Evolutionary conservation across 2,888 invertebrate species (phyloP).

Genomic region (Brachypterus glaber): DNA sequence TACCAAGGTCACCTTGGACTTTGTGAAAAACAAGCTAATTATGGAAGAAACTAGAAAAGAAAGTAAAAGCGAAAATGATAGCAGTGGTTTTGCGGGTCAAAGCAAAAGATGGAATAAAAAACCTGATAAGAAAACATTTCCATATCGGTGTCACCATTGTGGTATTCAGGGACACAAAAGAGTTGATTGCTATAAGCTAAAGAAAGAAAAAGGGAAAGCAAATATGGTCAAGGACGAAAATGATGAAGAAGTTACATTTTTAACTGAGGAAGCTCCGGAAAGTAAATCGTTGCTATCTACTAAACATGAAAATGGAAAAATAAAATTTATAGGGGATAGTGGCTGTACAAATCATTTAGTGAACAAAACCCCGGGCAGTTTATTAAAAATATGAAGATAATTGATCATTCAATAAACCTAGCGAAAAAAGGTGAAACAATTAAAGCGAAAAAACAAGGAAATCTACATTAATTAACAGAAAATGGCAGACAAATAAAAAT

Average conservation of each 20-base stretch:
- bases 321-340: background rate
- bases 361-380: background rate
- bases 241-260: background rate
- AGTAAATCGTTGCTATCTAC: constrained; percentile 1
- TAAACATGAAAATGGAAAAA: background rate
- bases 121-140: background rate
- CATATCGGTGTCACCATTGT: too few relatives aligned
- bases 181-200: background rate
- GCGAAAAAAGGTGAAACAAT: constrained; percentile 16
- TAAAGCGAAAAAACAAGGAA: constrained; percentile 3
- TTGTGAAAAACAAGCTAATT: background rate
- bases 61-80: background rate
- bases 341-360: background rate
- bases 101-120: background rate
- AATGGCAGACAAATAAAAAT: constrained; percentile 6
- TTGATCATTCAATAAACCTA: constrained; percentile 4
- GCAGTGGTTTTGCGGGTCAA: background rate
- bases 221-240: background rate
- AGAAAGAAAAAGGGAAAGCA: background rate
- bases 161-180: too few relatives aligned
- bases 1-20: background rate
- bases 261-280: background rate
- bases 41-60: background rate
- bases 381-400: background rate
- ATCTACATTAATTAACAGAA: constrained; percentile 4